Evolutionary conservation across 2,888 invertebrate species (phyloP), one percentile per base, ranked within the genome.

Genomic region (Scaptomyza tumidula): DNA sequence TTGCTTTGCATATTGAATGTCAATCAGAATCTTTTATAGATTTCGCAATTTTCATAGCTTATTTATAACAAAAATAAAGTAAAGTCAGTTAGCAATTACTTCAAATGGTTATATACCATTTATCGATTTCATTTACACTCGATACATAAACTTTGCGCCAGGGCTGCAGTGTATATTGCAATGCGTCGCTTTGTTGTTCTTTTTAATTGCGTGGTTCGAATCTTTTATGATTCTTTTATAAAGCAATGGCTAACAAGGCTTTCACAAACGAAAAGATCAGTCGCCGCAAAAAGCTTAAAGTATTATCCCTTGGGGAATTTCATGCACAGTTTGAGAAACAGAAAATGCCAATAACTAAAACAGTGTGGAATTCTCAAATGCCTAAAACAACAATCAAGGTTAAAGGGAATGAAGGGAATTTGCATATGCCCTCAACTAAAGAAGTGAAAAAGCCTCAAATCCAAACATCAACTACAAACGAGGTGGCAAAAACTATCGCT

Each of bases 191-290:
- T 7, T 39, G 1, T 13, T 33, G 9, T 6, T 31, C 1, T 19
- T 41, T 31, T 1, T 2, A 6, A 2, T 0, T 31, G 29, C 5
- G 31, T 3, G 3, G 9, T 27, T 14, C 11, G 13, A 13, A 5
- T 16, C 10, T 4, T 1, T 11, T 11, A 4, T 6, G 9, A 27
- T 6, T 6, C 31, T 19, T 29, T 29, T 5, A 11, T 33, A 14
- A 37, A 54, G 52, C 16, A 27, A 77, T 77, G 67, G 7, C 50
- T 14, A 33, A 19, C 7, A 33, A 35, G 24, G 0, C 44, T 39
- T 44, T 14, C 2, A 14, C n/a, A 71, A 48, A n/a, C 9, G 11
- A 19, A 11, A n/a, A n/a, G 16, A 41, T 11, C 37, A 43, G 27
- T 9, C 33, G 45, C 6, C 39, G 43, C 41, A 62, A 50, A 49